phyloP scores from a whole-genome alignment of 1,140 invertebrate genomes.

The Pararge aegeria region DNA sequence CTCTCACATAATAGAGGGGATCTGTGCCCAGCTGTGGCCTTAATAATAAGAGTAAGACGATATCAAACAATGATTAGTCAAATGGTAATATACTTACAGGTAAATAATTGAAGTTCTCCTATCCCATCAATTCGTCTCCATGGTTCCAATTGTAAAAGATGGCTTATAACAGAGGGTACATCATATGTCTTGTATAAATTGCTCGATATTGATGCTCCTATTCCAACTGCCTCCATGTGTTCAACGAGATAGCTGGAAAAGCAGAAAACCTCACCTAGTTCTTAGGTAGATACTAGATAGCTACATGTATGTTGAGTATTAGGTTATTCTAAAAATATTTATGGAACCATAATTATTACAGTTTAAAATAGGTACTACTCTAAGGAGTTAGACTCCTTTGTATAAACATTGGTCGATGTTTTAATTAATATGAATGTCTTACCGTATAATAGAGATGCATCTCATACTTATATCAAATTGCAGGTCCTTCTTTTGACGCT shows the following conservation, averaged over 20 bases:
- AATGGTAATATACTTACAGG: too few relatives aligned
- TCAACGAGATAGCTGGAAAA: conserved; percentile 76
- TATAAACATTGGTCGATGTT: too few relatives aligned
- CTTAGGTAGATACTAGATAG: too few relatives aligned
- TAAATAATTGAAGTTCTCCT: conserved; percentile 77
- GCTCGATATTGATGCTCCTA: conserved; percentile 81
- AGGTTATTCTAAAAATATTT: too few relatives aligned
- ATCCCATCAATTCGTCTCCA: conserved; percentile 83
- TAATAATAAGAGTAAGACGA: too few relatives aligned
- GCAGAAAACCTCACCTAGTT: not conserved
- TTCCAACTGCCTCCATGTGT: conserved; percentile 79
- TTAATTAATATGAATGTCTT: conserved; percentile 33
- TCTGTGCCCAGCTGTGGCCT: too few relatives aligned
- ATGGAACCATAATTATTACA: too few relatives aligned
- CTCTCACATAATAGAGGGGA: too few relatives aligned
- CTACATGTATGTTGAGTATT: too few relatives aligned
- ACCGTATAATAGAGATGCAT: conserved; percentile 85
- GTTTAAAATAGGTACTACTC: too few relatives aligned
- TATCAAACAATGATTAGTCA: too few relatives aligned
- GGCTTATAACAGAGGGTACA: conserved; percentile 85
- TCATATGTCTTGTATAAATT: conserved; percentile 85
- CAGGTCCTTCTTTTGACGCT: conserved; percentile 83
- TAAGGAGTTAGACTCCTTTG: too few relatives aligned
- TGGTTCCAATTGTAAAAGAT: conserved; percentile 84
- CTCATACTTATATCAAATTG: conserved; percentile 86